Base-by-base conservation (phyloP, 2,888 invertebrate genomes). In the Gortyna flavago region DNA sequence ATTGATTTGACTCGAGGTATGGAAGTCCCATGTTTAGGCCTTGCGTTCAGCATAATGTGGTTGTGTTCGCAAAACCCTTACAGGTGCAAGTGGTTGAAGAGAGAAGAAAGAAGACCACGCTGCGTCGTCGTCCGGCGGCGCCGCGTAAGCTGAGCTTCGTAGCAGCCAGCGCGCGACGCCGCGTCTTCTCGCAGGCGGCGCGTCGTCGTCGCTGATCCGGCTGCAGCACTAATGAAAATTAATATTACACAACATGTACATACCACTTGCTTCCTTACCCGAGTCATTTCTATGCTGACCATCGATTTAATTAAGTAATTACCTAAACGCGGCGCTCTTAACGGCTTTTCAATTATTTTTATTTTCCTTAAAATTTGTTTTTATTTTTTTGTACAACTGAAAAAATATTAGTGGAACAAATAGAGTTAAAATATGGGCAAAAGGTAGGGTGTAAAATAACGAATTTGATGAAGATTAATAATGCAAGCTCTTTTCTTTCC, bases 11-110 rank as follows among this genome's bases (percentile, higher is more conserved):
- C 96, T 96, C 95, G 91, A 86, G 94, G 95, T 94, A 94, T 91
- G 95, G 95, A 96, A 96, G 96, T 93, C 81, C 91, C 92, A 90
- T 89, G 90, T 90, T 90, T 94, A 95, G 96, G 96, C 93, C 91
- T 93, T 94, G 94, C 93, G 96, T 94, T 95, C 96, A 96, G 94
- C 95, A 96, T 96, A 96, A 96, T 96, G 95, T 96, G 96, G 96
- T 95, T 96, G 95, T 95, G 94, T 96, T 95, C 96, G 95, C 96
- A 96, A 96, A 93, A 93, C 96, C 95, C 96, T 96, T 96, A 93
- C 96, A 96, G 96, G 93, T 96, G 94, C 94, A 95, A 95, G 95
- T 78, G 95, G 86, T 89, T 84, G 94, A 95, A 94, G 94, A 94
- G 79, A 88, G 95, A 94, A 94, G 91, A 90, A 76, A 81, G 93